Evolutionary conservation across 2,113 vertebrate species (phyloP), one percentile per base, ranked within the genome.

Genomic region (Tichodroma muraria): DNA sequence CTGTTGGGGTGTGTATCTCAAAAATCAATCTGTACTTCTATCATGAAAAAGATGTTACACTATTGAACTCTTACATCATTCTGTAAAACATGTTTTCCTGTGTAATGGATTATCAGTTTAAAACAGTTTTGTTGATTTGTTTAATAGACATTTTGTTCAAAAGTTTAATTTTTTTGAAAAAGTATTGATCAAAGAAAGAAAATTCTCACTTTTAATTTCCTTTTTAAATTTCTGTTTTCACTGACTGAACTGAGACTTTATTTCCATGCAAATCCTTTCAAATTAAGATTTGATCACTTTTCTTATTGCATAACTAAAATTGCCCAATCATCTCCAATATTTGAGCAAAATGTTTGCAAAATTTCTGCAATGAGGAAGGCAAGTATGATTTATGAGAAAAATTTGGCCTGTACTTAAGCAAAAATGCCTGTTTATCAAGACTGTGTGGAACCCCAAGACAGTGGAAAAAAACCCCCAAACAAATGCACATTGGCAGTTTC

Each of bases 261-360:
- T 64, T 85, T 79, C 30, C 28, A 59, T 53, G 63, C 11, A 80
- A 77, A 90, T 85, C 24, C 25, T 85, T 91, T 65, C 50, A 80
- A 88, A 91, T 59, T 15, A 93, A 94, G 69, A 90, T 88, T 78
- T 83, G 88, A 86, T 90, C 69, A 64, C 15, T 75, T 93, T 91
- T 89, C 52, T 82, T 42, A 73, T 73, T 90, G 52, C 64, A 56
- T 86, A 90, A 91, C 38, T 68, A 42, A 78, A 94, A 86, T 83
- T 91, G 18, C 31, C 23, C 23, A 84, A 65, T 56, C 31, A 72
- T 22, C 31, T 75, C 57, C 14, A 71, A 52, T 53, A 83, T 81
- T 84, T 9, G 11, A 85, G 57, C 50, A 71, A 82, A 84, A 82
- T 14, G 15, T 85, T 89, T 91, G 50, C 54, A 91, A 82, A 80